Conservation (phyloP, 2,797 vertebrate genomes). For the Pempheris klunzingeri region DNA sequence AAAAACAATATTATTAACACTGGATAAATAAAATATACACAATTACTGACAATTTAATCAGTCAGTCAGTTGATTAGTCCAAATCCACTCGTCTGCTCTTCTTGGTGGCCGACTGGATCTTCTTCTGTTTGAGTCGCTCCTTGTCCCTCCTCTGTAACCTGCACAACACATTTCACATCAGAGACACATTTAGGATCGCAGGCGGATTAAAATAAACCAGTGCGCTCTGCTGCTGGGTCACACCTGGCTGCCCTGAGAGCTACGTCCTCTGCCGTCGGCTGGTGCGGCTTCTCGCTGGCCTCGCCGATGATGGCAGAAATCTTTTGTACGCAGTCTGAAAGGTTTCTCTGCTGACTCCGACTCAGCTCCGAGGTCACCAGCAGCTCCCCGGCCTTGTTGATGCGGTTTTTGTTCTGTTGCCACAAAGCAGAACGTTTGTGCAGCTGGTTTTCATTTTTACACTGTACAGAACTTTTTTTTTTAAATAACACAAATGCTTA, state of each 20-base stretch:
- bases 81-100: constrained; percentile 86
- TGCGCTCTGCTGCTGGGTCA: background rate
- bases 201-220: too few relatives aligned
- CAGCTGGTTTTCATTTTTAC: too few relatives aligned
- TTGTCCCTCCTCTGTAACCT: constrained; percentile 91
- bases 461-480: too few relatives aligned
- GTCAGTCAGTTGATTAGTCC: constrained; percentile 68
- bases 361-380: constrained; percentile 91
- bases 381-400: constrained; percentile 92
- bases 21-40: background rate
- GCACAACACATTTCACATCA: constrained; percentile 54
- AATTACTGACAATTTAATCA: background rate
- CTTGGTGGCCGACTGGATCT: constrained; percentile 87
- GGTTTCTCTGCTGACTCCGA: constrained; percentile 93
- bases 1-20: background rate
- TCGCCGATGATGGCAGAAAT: constrained; percentile 88
- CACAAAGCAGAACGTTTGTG: background rate
- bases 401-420: constrained; percentile 89
- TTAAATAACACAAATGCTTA: too few relatives aligned
- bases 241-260: constrained; percentile 87
- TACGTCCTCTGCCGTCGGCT: constrained; percentile 84
- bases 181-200: too few relatives aligned
- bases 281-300: constrained; percentile 83
- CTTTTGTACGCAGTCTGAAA: constrained; percentile 91
- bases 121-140: constrained; percentile 91